These are phyloP conservation scores for Pangasianodon gigas DNA, from an alignment of 2,113 vertebrate species.

Conservation along the genomic window DNA sequence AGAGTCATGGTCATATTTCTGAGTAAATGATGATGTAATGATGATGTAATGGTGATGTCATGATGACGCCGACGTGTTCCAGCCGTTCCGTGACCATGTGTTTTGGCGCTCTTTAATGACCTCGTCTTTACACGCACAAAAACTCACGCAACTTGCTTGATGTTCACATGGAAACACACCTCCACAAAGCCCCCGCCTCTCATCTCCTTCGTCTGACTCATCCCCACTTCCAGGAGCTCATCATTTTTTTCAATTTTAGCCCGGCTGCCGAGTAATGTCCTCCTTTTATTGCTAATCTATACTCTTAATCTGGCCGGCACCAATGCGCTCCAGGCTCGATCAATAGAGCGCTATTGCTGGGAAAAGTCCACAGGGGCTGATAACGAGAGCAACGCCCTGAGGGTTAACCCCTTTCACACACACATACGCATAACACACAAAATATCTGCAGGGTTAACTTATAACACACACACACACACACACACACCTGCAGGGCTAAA, in stretches of 20 bases:
- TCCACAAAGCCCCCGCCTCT: not conserved
- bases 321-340: constrained; percentile 69
- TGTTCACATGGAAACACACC: not conserved
- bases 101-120: not conserved
- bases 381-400: constrained; percentile 55
- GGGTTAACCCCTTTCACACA: constrained; percentile 9
- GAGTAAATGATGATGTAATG: not conserved
- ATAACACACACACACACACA: not conserved
- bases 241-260: constrained; percentile 67
- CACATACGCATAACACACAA: constrained; percentile 24
- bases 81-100: no score
- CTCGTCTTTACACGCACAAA: not conserved
- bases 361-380: constrained; percentile 72
- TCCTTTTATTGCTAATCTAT: constrained; percentile 81
- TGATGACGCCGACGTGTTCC: not conserved
- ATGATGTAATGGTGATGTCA: not conserved
- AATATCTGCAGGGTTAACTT: constrained; percentile 14
- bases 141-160: not conserved
- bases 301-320: constrained; percentile 77
- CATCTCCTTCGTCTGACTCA: constrained; percentile 52
- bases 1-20: not conserved
- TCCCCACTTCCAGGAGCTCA: constrained; percentile 57
- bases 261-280: constrained; percentile 72
- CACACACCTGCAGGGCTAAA: constrained; percentile 17
- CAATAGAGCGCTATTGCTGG: constrained; percentile 73